These are phyloP conservation scores for Oeneis ivallda DNA, from an alignment of 2,888 invertebrate genomes.

Conservation along the genomic window DNA sequence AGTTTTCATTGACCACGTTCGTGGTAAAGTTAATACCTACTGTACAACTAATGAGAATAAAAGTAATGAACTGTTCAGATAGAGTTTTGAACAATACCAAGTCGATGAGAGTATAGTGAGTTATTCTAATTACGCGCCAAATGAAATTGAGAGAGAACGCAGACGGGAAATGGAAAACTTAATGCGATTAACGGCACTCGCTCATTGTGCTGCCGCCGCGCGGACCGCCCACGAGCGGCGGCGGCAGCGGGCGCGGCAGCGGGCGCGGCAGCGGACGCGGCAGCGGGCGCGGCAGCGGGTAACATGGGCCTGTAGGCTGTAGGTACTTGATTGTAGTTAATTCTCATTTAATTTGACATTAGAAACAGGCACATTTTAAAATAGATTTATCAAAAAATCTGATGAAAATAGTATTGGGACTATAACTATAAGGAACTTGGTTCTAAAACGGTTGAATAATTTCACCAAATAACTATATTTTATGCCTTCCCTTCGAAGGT, in stretches of 20 bases:
- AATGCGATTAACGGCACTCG: conserved; percentile 63
- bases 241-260: conserved; percentile 19
- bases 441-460: no score
- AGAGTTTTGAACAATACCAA: conserved; percentile 4
- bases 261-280: neutral
- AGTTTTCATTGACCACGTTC: no score
- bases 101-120: conserved; percentile 26
- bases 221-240: conserved; percentile 17
- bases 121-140: conserved; percentile 38
- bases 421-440: no score
- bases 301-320: no score
- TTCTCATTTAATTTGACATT: no score
- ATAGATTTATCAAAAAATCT: no score
- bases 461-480: no score
- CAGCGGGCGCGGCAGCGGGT: neutral
- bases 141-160: conserved; percentile 46
- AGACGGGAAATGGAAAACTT: conserved; percentile 69
- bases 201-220: conserved; percentile 52
- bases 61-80: neutral
- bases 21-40: neutral
- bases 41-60: neutral
- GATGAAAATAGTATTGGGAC: no score
- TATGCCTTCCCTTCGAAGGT: no score
- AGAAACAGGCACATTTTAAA: no score
- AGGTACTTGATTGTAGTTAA: no score